phyloP scores from a whole-genome alignment of 2,888 invertebrate species.

The Calliopum simillimum region DNA sequence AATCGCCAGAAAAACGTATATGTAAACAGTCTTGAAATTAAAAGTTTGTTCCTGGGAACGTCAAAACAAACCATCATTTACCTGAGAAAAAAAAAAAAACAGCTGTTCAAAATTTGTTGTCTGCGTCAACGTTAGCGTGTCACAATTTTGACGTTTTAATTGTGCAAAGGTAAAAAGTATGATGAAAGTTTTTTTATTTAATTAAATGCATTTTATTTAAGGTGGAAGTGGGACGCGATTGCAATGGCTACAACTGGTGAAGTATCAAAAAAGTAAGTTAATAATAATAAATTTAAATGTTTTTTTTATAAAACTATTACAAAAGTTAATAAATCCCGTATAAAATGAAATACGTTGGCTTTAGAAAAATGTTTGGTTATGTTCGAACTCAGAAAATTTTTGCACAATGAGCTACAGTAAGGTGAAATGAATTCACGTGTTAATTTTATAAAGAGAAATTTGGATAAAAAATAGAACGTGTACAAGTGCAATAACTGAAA shows the following conservation, averaged over 20 bases:
- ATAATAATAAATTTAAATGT: constrained; percentile 1
- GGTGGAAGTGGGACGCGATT: constrained; percentile 17
- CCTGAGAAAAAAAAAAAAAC: neutral
- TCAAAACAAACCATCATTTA: too few species aligned
- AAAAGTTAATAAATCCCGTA: constrained; percentile 49
- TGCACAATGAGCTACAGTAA: neutral
- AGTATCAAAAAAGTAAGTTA: constrained; percentile 64
- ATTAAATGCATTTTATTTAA: neutral
- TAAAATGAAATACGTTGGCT: constrained; percentile 30
- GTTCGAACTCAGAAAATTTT: constrained; percentile 37
- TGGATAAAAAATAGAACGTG: too few species aligned
- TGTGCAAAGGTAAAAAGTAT: neutral
- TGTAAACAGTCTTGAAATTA: too few species aligned
- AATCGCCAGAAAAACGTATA: too few species aligned
- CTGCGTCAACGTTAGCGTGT: too few species aligned
- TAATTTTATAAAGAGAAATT: neutral
- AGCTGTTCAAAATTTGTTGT: neutral
- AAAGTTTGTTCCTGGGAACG: too few species aligned
- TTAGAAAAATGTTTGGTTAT: constrained; percentile 45
- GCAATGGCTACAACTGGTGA: constrained; percentile 60
- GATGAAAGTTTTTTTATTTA: too few species aligned
- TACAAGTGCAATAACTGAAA: too few species aligned
- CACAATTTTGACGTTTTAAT: neutral
- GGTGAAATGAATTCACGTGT: constrained; percentile 8
- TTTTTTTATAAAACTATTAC: constrained; percentile 14